These are phyloP conservation scores for Nephrocerus scutellatus DNA, from an alignment of 2,888 invertebrate genomes.

Conservation along the genomic window DNA sequence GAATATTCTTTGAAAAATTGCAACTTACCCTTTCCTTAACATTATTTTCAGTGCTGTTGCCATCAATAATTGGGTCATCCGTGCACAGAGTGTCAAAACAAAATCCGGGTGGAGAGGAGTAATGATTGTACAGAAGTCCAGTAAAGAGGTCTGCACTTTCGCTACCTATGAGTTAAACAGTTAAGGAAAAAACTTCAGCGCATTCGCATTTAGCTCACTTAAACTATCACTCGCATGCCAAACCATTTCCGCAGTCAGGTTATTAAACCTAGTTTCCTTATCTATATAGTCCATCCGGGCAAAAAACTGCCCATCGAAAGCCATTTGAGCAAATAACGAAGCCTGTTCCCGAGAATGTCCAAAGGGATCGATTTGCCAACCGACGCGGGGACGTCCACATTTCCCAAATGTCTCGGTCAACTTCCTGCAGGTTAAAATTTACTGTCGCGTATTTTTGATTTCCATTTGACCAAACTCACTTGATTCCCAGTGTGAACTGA, in stretches of 20 bases:
- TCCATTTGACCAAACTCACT: conserved; percentile 41
- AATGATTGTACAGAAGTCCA: conserved; percentile 72
- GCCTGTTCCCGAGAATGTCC: conserved; percentile 85
- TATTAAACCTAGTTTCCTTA: conserved; percentile 54
- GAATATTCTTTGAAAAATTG: too few relatives aligned
- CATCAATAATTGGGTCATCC: conserved; percentile 83
- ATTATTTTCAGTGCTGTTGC: conserved; percentile 77
- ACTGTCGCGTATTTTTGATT: not conserved
- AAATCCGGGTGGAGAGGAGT: conserved; percentile 81
- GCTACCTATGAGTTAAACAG: too few relatives aligned
- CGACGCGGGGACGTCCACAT: conserved; percentile 67
- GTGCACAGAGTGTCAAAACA: conserved; percentile 85
- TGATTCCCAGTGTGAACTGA: conserved; percentile 63
- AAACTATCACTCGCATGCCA: conserved; percentile 71
- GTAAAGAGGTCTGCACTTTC: conserved; percentile 69
- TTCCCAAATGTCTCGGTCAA: conserved; percentile 63
- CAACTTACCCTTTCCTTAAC: conserved; percentile 62
- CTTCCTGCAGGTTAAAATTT: conserved; percentile 44
- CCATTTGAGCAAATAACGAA: conserved; percentile 71
- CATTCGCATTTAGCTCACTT: conserved; percentile 50
- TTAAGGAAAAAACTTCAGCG: not conserved
- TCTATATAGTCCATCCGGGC: conserved; percentile 85
- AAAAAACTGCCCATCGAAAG: conserved; percentile 81
- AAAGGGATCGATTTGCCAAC: conserved; percentile 85
- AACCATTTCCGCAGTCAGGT: conserved; percentile 69